Conservation (phyloP, 2,888 invertebrate species). For the Tachystola acroxantha region DNA sequence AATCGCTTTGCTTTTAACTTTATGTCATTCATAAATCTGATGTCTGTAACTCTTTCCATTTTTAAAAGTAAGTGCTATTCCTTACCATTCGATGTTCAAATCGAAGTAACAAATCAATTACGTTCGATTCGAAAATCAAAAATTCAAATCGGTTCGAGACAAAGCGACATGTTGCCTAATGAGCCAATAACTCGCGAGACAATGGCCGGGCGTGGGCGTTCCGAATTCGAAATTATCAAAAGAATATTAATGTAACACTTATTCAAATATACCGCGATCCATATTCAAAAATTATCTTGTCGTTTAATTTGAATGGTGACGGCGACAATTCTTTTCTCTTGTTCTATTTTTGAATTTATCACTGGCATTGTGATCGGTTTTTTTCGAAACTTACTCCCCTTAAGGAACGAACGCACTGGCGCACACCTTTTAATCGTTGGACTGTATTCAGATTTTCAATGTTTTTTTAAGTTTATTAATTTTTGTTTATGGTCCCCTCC, state of each 20-base stretch:
- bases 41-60: too few species aligned
- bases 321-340: constrained; percentile 50
- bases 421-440: constrained; percentile 44
- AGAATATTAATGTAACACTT: constrained; percentile 77
- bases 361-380: constrained; percentile 46
- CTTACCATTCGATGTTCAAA: constrained; percentile 10
- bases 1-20: too few species aligned
- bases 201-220: constrained; percentile 70
- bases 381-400: constrained; percentile 43
- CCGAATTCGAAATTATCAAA: constrained; percentile 72
- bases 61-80: constrained; percentile 1
- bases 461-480: constrained; percentile 50
- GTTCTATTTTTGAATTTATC: constrained; percentile 42
- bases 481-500: constrained; percentile 62
- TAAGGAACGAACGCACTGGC: constrained; percentile 21
- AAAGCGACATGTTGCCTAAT: constrained; percentile 69
- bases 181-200: constrained; percentile 76
- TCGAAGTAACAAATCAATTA: constrained; percentile 51
- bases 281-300: constrained; percentile 71
- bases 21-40: too few species aligned
- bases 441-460: constrained; percentile 58
- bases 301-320: constrained; percentile 64
- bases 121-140: constrained; percentile 70
- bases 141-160: constrained; percentile 65
- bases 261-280: constrained; percentile 72